A percentile compares a stretch with the other conserved stretches of the same genome.
phyloP scores from a whole-genome alignment of 2,888 invertebrate genomes.

The Aleiodes testaceus region DNA sequence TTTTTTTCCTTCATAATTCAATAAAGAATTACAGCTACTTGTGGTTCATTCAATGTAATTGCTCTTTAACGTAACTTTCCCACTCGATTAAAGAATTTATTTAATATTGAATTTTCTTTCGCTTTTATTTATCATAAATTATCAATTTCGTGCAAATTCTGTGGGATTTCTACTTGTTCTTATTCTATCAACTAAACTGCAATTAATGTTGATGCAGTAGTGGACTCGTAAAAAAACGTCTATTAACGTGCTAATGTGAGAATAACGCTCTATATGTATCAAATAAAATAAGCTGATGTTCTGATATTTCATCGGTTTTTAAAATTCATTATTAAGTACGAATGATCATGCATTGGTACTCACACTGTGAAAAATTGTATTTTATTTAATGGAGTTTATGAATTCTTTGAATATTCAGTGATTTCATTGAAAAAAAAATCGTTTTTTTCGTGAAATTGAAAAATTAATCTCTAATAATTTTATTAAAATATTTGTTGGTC shows the following conservation, averaged over 20 bases:
- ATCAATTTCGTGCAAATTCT: conserved; percentile 21
- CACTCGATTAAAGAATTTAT: not conserved
- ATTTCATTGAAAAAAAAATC: too few species aligned
- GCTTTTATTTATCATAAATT: conserved; percentile 32
- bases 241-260: conserved; percentile 59
- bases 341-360: conserved; percentile 57
- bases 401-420: too few species aligned
- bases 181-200: conserved; percentile 41
- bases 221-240: conserved; percentile 51
- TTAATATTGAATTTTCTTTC: not conserved
- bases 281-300: conserved; percentile 64
- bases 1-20: conserved; percentile 62
- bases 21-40: conserved; percentile 44
- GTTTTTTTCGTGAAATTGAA: too few species aligned
- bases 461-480: too few species aligned
- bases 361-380: conserved; percentile 14
- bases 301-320: conserved; percentile 37
- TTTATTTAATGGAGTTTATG: not conserved
- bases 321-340: conserved; percentile 45
- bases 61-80: not conserved
- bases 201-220: conserved; percentile 37
- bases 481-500: too few species aligned
- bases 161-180: conserved; percentile 31
- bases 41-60: conserved; percentile 40
- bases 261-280: conserved; percentile 67